phyloP scores from a whole-genome alignment of 2,113 vertebrate genomes.

The Varanus komodoensis region DNA sequence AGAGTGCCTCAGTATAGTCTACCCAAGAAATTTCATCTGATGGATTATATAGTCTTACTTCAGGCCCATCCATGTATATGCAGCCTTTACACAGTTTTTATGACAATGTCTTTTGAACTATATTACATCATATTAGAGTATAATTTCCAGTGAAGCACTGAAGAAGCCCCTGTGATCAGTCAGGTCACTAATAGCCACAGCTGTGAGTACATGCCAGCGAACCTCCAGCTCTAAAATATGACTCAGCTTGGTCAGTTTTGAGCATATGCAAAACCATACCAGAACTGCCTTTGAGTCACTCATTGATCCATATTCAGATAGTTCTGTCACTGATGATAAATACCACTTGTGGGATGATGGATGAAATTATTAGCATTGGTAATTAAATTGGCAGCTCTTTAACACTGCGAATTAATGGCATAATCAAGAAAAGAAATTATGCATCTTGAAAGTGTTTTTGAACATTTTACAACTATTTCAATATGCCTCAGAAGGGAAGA shows the following conservation, averaged over 20 bases:
- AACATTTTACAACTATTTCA: neutral
- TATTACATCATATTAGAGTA: neutral
- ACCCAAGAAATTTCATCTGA: too few species aligned
- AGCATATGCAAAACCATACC: neutral
- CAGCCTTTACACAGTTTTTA: too few species aligned
- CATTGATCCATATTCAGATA: conserved; percentile 24
- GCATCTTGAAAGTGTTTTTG: neutral
- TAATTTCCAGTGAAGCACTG: neutral
- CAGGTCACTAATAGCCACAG: neutral
- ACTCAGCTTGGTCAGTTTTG: neutral
- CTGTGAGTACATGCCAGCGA: neutral
- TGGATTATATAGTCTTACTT: too few species aligned
- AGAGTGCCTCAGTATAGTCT: too few species aligned
- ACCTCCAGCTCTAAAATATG: neutral
- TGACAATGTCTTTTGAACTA: neutral
- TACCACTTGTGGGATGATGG: conserved; percentile 11
- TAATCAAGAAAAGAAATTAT: conserved; percentile 16
- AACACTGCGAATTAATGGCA: neutral
- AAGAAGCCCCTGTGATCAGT: neutral
- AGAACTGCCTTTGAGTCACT: conserved; percentile 31
- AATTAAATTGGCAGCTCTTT: conserved; percentile 32
- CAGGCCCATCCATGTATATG: too few species aligned
- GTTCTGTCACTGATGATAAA: conserved; percentile 26
- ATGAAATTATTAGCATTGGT: neutral
- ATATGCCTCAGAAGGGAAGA: neutral